Percentiles rank a stretch among this genome's conserved stretches.
phyloP scores from a whole-genome alignment of 2,113 vertebrate genomes.

The Hiodon tergisus region DNA sequence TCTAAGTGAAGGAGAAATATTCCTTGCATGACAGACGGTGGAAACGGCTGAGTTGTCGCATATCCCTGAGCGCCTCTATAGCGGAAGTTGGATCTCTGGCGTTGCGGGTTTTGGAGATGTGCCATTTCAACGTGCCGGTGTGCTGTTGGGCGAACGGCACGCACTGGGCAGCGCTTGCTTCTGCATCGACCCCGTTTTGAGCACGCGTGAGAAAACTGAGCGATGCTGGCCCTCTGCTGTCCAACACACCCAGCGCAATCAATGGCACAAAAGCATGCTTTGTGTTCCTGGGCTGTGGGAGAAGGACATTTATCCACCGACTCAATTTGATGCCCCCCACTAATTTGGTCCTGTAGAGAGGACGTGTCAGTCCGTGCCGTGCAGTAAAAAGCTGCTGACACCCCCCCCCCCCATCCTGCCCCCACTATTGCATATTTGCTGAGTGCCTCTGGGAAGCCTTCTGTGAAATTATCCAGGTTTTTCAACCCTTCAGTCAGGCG shows the following conservation, averaged over 20 bases:
- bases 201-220: too few species aligned
- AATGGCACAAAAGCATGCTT: too few species aligned
- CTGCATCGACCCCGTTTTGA: too few species aligned
- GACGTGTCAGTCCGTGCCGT: neutral
- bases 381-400: neutral
- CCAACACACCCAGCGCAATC: too few species aligned
- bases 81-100: too few species aligned
- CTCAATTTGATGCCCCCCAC: neutral
- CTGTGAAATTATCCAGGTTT: neutral
- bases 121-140: too few species aligned
- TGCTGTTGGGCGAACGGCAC: too few species aligned
- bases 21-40: neutral
- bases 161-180: too few species aligned
- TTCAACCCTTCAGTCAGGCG: neutral
- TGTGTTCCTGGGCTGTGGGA: too few species aligned
- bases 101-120: too few species aligned
- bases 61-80: neutral
- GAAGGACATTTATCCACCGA: neutral
- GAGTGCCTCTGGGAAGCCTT: neutral
- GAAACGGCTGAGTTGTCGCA: constrained; percentile 16
- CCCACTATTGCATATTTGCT: neutral
- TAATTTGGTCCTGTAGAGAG: neutral
- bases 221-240: too few species aligned
- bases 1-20: constrained; percentile 19
- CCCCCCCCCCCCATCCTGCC: neutral